Evolutionary conservation across 2,797 vertebrate genomes (phyloP), one percentile per base, ranked within the genome.

Genomic region (Lagodon rhomboides): DNA sequence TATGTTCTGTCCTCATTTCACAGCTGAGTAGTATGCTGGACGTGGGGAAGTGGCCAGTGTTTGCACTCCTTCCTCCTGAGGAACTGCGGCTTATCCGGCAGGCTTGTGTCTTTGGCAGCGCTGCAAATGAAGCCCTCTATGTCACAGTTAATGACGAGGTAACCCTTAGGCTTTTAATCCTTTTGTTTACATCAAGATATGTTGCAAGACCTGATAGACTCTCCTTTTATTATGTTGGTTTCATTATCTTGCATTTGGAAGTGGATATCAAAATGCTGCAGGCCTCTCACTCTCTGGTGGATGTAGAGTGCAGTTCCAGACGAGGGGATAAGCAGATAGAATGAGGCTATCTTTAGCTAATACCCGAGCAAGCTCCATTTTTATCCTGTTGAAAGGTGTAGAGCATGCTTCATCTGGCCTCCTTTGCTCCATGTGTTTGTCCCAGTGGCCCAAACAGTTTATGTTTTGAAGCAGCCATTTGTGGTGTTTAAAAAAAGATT

Each of bases 21-120:
- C 77, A 88, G 87, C 82, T 75, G 75, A 89, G 75, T 95, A 98
- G 95, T 88, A 99, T 99, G 98, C 93, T 99, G 95, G 98, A 99
- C 95, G 96, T 99, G 92, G 98, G 97, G 80, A 99, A 99, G 93
- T 99, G 98, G 98, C 98, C 98, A 10, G 97, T 99, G 87, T 99
- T 99, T 94, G 98, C 98, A 50, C 97, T 99, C 69, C 96, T 97
- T 88, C 97, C 97, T 82, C 97, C 96, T 64, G 97, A 98, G 89
- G 97, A 98, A 53, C 93, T 99, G 54, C 95, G 95, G 76, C 95
- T 97, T 86, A 97, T 99, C 91, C 96, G 96, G 68, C 98, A 98
- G 88, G 98, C 98, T 72, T 99, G 98, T 93, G 97, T 99, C 64
- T 99, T 98, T 87, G 98, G 98, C 90, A 97, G 93, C 23, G 97